phyloP scores from a whole-genome alignment of 1,140 invertebrate species.

The Solenopsis invicta region DNA sequence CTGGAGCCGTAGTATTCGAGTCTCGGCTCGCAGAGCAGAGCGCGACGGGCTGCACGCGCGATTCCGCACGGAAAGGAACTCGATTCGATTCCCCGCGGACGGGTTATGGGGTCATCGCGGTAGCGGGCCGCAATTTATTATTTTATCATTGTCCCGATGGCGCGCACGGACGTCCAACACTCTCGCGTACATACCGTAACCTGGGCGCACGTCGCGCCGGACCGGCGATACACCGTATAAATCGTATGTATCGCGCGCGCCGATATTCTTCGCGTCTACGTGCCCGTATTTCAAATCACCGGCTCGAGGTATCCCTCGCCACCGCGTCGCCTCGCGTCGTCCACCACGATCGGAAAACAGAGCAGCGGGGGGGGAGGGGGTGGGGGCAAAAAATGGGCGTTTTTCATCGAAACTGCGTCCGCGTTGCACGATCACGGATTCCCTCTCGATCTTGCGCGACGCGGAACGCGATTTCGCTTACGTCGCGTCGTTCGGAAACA shows the following conservation, averaged over 20 bases:
- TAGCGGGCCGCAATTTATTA: constrained; percentile 67
- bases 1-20: not conserved
- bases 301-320: not conserved
- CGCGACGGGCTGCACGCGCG: not conserved
- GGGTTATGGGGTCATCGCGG: constrained; percentile 24
- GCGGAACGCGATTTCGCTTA: constrained; percentile 21
- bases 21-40: not conserved
- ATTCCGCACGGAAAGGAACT: constrained; percentile 25
- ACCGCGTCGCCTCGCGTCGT: not conserved
- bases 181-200: no score
- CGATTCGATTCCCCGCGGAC: constrained; percentile 42
- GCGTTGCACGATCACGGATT: not conserved
- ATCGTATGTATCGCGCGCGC: constrained; percentile 51
- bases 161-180: no score
- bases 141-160: constrained; percentile 71
- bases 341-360: not conserved
- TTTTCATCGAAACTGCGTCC: not conserved
- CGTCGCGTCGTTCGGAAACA: constrained; percentile 29
- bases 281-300: constrained; percentile 56
- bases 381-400: no score
- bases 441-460: not conserved
- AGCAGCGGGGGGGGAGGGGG: not conserved
- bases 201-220: not conserved
- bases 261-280: constrained; percentile 56
- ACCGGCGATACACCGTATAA: constrained; percentile 35